Base-by-base conservation (phyloP, 2,797 vertebrate species). In the Macropus fuliginosus region DNA sequence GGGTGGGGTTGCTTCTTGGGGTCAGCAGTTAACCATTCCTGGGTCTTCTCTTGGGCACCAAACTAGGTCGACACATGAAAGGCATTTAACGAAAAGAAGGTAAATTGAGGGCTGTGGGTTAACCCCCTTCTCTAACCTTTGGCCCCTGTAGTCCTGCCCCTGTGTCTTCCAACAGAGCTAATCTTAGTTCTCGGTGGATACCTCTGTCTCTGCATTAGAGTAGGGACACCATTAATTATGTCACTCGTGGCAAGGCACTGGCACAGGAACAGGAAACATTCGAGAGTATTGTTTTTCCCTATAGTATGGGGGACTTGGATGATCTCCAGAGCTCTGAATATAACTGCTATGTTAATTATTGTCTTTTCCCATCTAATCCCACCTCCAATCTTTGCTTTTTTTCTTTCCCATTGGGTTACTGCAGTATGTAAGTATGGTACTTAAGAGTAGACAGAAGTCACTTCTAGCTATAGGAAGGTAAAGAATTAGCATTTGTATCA, bases 41-140 rank as follows among this genome's bases (percentile, higher is more conserved):
- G 74, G 3, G 74, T 87, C 74, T 81, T 81, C 40, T 46, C 40
- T 87, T 50, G 3, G 40, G 50, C 74, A 27, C 74, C n/a, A 81
- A 40, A 46, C 66, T 24, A 10, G 66, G n/a, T 81, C 3, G 6
- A 50, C 74, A 28, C 40, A 50, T 50, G 74, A 87, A 87, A 87
- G 40, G 3, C 40, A 87, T 87, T 46, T 87, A 50, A 87, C 10
- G 40, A 27, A 87, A 50, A 46, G 21, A 50, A 50, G 74, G 74
- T 50, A 87, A 87, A 87, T 87, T 4, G 74, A 87, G 74, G 74
- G 74, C 9, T 2, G 3, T 46, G 24, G 74, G 74, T 87, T 46
- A 50, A 87, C 27, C 18, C 9, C 8, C 40, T 40, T 0, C 21
- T 24, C 8, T 27, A 46, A 9, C n/a, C 10, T 2, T 2, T 0